phyloP scores from a whole-genome alignment of 2,113 vertebrate species.

The Probosciger aterrimus region DNA sequence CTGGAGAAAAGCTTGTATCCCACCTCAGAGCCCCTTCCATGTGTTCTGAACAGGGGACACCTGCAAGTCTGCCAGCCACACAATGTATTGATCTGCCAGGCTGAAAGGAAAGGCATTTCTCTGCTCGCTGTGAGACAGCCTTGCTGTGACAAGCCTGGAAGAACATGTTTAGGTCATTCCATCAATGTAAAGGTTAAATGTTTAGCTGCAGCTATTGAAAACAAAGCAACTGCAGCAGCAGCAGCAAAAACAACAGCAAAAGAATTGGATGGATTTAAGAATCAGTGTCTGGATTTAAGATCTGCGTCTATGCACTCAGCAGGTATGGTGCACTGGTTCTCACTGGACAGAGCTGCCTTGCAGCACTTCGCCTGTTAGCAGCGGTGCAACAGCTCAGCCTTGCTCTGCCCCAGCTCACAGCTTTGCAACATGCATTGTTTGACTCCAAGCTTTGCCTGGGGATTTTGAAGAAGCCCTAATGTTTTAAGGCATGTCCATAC shows the following conservation, averaged over 20 bases:
- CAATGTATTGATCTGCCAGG: background rate
- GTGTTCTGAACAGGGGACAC: background rate
- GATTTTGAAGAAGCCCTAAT: background rate
- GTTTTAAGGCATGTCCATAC: background rate
- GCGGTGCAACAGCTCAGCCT: background rate
- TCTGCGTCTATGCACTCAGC: background rate
- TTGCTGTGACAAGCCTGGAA: background rate
- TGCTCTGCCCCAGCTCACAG: background rate
- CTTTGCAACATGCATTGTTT: background rate
- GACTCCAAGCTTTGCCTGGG: background rate
- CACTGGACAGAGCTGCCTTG: background rate
- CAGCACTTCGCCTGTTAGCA: background rate
- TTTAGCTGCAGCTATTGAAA: conserved; percentile 35
- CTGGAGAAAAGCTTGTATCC: background rate
- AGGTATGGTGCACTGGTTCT: background rate
- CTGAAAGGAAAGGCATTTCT: background rate
- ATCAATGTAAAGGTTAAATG: conserved; percentile 38
- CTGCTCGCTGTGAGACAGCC: background rate
- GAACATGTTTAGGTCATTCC: conserved; percentile 17
- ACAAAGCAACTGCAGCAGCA: background rate
- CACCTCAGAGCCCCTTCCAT: background rate
- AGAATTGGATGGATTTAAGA: background rate
- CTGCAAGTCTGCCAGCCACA: background rate
- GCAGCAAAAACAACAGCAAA: background rate
- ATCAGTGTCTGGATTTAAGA: background rate